Percentiles rank a stretch among this genome's conserved stretches.
Evolutionary conservation across 2,113 vertebrate genomes (phyloP).

Genomic region (Arizona elegans): DNA sequence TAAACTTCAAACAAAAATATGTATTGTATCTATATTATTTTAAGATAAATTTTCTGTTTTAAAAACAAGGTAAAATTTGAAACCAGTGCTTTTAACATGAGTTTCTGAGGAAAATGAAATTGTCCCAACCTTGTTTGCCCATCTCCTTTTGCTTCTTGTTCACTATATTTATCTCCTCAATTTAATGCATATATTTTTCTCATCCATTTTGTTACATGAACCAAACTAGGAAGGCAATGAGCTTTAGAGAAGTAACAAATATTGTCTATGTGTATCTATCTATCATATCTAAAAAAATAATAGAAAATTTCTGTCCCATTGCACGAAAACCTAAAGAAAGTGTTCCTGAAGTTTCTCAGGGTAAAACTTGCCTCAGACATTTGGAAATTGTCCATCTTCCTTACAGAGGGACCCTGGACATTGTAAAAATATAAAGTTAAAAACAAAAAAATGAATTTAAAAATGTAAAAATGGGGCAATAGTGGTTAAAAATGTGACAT

Average conservation of each 20-base stretch:
- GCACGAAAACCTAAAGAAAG: too few relatives aligned
- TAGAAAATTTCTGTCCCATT: too few relatives aligned
- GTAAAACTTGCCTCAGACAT: background rate
- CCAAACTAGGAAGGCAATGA: background rate
- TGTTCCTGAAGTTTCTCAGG: too few relatives aligned
- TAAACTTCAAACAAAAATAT: background rate
- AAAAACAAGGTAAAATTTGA: background rate
- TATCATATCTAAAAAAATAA: too few relatives aligned
- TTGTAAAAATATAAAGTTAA: background rate
- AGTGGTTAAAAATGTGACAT: background rate
- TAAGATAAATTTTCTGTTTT: background rate
- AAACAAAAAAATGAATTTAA: background rate
- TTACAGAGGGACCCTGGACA: background rate
- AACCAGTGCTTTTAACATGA: background rate
- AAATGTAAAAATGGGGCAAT: background rate
- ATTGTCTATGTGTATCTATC: background rate
- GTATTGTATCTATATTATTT: background rate
- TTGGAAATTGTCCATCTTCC: background rate
- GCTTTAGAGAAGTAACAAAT: background rate
- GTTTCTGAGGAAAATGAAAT: background rate
- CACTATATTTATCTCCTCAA: background rate
- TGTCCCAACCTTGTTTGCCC: background rate
- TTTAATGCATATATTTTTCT: background rate
- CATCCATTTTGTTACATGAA: background rate
- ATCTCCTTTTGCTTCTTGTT: background rate